Percentiles rank a stretch among this genome's conserved stretches.
Conservation (phyloP, 2,797 vertebrate species). For the Tokudaia tokunoshimensis region DNA sequence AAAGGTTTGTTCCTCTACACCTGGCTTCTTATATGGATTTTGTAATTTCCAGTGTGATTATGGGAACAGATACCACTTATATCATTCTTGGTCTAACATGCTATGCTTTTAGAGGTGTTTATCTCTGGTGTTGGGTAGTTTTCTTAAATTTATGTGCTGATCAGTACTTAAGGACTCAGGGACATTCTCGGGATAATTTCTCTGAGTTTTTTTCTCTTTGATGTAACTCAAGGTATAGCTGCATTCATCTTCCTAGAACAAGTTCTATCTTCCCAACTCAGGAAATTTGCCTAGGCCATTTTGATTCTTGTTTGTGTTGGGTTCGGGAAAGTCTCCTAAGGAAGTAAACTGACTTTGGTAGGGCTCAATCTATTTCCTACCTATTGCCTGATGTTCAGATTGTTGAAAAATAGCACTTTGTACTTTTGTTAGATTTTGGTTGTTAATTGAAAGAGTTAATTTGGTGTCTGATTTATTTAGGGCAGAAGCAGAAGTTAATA, state of each 20-base stretch:
- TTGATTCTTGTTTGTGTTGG: not conserved
- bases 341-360: not conserved
- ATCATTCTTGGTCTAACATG: not conserved
- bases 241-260: not conserved
- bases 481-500: not conserved
- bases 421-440: not conserved
- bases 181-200: not conserved
- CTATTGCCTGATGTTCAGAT: not conserved
- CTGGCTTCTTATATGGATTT: not conserved
- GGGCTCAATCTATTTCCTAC: not conserved
- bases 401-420: not conserved
- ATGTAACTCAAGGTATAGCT: not conserved
- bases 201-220: not conserved
- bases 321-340: not conserved
- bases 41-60: not conserved
- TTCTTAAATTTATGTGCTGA: not conserved
- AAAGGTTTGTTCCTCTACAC: not conserved
- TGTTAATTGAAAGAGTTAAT: not conserved
- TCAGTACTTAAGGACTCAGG: not conserved
- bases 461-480: not conserved
- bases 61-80: not conserved
- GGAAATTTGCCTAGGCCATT: not conserved
- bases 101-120: not conserved
- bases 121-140: not conserved
- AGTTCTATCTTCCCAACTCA: not conserved